These are phyloP conservation scores for Nomada goodeniana DNA, from an alignment of 2,888 invertebrate genomes.

Conservation along the genomic window DNA sequence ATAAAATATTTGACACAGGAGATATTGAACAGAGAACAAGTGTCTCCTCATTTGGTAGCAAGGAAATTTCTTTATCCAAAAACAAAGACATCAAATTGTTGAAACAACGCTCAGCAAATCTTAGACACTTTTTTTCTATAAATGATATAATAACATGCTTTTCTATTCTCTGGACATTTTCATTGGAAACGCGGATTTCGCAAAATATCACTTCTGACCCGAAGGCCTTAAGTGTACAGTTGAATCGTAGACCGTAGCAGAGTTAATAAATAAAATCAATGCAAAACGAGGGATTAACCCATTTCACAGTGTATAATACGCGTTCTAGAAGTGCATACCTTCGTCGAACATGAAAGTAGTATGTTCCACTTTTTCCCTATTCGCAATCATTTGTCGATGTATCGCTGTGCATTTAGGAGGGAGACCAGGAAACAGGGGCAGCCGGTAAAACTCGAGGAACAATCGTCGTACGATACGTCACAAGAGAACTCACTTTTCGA, in stretches of 20 bases:
- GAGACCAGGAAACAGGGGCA: slow-evolving; percentile 7
- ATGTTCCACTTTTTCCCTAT: slow-evolving; percentile 60
- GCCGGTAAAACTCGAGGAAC: slow-evolving; percentile 7
- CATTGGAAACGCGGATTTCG: too few relatives aligned
- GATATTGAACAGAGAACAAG: background rate
- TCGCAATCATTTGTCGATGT: slow-evolving; percentile 42
- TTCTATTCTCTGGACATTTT: too few relatives aligned
- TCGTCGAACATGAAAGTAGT: slow-evolving; percentile 56
- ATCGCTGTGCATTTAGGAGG: slow-evolving; percentile 19
- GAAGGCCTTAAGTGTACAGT: too few relatives aligned
- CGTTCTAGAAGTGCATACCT: slow-evolving; percentile 50
- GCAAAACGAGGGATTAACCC: slow-evolving; percentile 15
- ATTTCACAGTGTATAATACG: slow-evolving; percentile 27
- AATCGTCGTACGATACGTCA: background rate
- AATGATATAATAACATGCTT: too few relatives aligned
- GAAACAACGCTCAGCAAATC: too few relatives aligned
- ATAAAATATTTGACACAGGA: background rate
- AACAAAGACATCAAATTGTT: too few relatives aligned
- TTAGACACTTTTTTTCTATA: too few relatives aligned
- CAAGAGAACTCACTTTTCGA: slow-evolving; percentile 6
- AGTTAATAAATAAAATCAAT: slow-evolving; percentile 13
- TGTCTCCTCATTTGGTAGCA: too few relatives aligned
- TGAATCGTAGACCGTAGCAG: background rate
- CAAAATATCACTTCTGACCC: too few relatives aligned
- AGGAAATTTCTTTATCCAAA: too few relatives aligned